phyloP scores from a whole-genome alignment of 2,113 vertebrate species.

The Gulo gulo region DNA sequence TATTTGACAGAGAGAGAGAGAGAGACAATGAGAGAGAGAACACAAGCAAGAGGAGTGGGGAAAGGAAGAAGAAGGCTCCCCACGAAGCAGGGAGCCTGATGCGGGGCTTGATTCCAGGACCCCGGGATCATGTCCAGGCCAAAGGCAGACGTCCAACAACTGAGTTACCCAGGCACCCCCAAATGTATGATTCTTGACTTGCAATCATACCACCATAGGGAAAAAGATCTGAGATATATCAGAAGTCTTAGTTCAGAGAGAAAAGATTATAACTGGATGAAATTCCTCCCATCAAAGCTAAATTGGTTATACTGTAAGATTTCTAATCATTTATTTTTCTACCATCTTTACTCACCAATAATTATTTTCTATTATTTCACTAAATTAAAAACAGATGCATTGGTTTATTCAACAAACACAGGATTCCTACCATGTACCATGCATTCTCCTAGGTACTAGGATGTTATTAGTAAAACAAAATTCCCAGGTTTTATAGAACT shows the following conservation, averaged over 20 bases:
- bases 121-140: no score
- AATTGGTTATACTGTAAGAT: not conserved
- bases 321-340: not conserved
- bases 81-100: no score
- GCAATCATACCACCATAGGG: not conserved
- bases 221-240: not conserved
- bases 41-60: no score
- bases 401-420: not conserved
- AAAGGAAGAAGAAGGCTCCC: no score
- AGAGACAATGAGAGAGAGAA: no score
- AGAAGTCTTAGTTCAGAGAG: not conserved
- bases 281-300: not conserved
- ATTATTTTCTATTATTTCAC: not conserved
- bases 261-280: not conserved
- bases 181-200: not conserved
- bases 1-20: no score
- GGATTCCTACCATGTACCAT: not conserved
- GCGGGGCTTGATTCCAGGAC: no score
- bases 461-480: not conserved
- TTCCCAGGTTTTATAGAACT: not conserved
- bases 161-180: no score
- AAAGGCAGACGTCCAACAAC: no score
- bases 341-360: not conserved
- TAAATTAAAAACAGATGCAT: not conserved
- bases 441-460: not conserved